These are phyloP conservation scores for Hemibagrus guttatus DNA, from an alignment of 2,797 vertebrate species.

Conservation along the genomic window DNA sequence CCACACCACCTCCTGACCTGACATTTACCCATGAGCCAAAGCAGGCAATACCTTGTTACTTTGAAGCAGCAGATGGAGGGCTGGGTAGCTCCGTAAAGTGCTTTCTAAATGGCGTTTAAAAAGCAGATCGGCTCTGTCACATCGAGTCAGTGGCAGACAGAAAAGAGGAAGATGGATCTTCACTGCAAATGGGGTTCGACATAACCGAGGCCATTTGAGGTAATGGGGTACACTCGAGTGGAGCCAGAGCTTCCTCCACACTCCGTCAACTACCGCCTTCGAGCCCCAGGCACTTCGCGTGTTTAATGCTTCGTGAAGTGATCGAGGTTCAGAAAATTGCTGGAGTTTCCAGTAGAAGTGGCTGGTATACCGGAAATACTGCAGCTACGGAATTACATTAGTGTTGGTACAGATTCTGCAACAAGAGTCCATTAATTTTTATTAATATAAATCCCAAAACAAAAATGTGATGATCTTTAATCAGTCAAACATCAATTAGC, in stretches of 20 bases:
- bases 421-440: background rate
- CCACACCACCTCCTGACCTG: background rate
- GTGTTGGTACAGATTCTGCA: background rate
- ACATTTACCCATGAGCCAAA: conserved; percentile 13
- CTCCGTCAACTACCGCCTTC: background rate
- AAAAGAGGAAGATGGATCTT: conserved; percentile 29
- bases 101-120: conserved; percentile 26
- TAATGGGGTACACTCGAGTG: conserved; percentile 29
- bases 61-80: background rate
- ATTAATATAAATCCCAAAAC: background rate
- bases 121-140: conserved; percentile 42
- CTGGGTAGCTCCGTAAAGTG: background rate
- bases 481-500: background rate
- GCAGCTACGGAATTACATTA: background rate
- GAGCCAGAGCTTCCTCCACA: conserved; percentile 29
- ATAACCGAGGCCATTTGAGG: conserved; percentile 12
- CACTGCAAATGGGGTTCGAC: conserved; percentile 16
- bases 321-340: conserved; percentile 11
- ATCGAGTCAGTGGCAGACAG: conserved; percentile 34
- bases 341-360: background rate
- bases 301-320: conserved; percentile 20
- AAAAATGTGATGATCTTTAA: background rate
- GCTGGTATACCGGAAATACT: background rate
- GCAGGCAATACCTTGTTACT: background rate
- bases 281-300: background rate